Percentiles rank a stretch among this genome's conserved stretches.
Conservation (phyloP, 2,113 vertebrate genomes). For the Rhagologus leucostigma region DNA sequence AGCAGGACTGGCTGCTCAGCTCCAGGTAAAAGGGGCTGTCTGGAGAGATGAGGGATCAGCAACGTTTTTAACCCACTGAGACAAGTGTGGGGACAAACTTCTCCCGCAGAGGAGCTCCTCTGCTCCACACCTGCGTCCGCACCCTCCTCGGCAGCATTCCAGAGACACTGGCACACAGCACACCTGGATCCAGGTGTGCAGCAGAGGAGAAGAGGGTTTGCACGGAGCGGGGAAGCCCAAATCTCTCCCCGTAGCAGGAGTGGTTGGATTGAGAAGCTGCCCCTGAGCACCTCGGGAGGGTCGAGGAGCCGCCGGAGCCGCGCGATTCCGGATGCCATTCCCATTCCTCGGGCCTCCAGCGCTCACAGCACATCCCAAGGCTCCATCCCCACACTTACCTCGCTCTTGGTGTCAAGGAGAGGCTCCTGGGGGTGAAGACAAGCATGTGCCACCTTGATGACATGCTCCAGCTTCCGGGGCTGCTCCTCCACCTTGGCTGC, state of each 20-base stretch:
- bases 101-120: not conserved
- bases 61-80: not conserved
- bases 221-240: not conserved
- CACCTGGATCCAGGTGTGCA: not conserved
- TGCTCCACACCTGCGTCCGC: not conserved
- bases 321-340: fast-evolving
- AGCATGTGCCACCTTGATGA: constrained; percentile 93
- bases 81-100: not conserved
- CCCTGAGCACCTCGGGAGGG: not conserved
- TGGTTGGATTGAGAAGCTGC: not conserved
- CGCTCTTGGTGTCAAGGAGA: constrained; percentile 88
- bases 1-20: not conserved
- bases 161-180: not conserved
- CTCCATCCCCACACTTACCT: constrained; percentile 73
- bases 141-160: not conserved
- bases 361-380: not conserved
- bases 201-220: not conserved
- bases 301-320: fast-evolving
- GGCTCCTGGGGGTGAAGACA: constrained; percentile 91
- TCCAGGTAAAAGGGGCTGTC: not conserved
- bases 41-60: not conserved
- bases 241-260: not conserved
- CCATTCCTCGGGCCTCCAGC: not conserved
- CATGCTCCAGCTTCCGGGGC: constrained; percentile 92
- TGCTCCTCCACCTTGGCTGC: constrained; percentile 98